Percentiles rank a stretch among this genome's conserved stretches.
phyloP scores from a whole-genome alignment of 2,113 vertebrate species.

The Tragelaphus scriptus region DNA sequence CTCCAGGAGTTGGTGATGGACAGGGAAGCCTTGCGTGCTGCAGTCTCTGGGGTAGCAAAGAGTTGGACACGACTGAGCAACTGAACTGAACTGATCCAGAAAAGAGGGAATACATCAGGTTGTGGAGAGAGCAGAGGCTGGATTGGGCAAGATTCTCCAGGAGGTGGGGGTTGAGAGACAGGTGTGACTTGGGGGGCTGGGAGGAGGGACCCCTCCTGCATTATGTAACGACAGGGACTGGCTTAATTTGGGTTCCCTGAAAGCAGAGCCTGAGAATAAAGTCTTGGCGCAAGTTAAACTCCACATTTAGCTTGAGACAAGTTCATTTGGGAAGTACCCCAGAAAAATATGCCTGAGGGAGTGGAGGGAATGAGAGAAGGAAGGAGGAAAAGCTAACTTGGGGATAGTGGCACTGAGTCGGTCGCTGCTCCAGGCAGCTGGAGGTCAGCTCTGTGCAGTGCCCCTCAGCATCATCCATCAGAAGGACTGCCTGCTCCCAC shows the following conservation, averaged over 20 bases:
- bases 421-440: neutral
- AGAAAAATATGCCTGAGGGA: neutral
- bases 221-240: rapidly evolving
- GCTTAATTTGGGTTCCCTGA: neutral
- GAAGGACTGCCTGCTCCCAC: neutral
- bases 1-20: neutral
- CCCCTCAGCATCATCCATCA: neutral
- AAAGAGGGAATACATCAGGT: neutral
- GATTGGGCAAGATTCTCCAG: neutral
- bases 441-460: neutral
- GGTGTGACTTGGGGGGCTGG: neutral
- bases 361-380: neutral
- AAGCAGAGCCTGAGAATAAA: neutral
- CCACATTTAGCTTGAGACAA: neutral
- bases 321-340: neutral
- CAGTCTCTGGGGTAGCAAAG: neutral
- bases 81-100: neutral
- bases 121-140: neutral
- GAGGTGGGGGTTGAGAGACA: too few relatives aligned
- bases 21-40: neutral
- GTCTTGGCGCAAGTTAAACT: neutral
- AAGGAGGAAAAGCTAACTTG: neutral
- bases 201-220: neutral
- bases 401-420: neutral
- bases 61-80: neutral